Percentiles rank a stretch among this genome's conserved stretches.
phyloP scores from a whole-genome alignment of 2,113 vertebrate genomes.

The Centropus bengalensis region DNA sequence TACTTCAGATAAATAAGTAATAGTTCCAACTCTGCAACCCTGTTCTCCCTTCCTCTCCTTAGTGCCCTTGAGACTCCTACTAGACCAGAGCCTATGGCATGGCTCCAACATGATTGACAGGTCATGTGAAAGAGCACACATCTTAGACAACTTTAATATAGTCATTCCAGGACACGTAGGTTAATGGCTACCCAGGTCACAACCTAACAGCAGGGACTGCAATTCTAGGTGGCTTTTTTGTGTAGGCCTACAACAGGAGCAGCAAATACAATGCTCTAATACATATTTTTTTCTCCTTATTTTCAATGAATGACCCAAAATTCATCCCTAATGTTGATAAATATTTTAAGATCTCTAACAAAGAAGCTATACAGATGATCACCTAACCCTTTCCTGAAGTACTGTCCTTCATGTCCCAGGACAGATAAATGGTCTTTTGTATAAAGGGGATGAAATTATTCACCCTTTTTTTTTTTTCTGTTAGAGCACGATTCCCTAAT shows the following conservation, averaged over 20 bases:
- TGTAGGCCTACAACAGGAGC: neutral
- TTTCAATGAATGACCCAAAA: neutral
- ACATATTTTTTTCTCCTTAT: neutral
- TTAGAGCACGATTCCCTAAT: neutral
- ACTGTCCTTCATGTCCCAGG: neutral
- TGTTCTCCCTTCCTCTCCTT: neutral
- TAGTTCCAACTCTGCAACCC: neutral
- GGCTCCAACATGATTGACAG: slow-evolving; percentile 26
- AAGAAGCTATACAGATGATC: neutral
- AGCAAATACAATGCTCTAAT: neutral
- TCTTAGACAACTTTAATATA: neutral
- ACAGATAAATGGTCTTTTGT: neutral
- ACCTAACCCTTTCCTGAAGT: neutral
- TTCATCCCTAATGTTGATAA: neutral
- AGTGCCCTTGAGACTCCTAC: slow-evolving; percentile 27
- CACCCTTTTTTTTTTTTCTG: neutral
- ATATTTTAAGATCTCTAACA: neutral
- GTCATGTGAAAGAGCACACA: neutral
- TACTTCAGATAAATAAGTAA: slow-evolving; percentile 61
- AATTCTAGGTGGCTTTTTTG: neutral
- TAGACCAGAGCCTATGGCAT: neutral
- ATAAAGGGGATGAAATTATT: neutral
- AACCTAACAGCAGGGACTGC: neutral
- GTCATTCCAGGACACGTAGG: neutral
- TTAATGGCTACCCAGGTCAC: neutral